A percentile compares a stretch with the other conserved stretches of the same genome.
Conservation (phyloP, 2,113 vertebrate genomes). For the Clarias magur region DNA sequence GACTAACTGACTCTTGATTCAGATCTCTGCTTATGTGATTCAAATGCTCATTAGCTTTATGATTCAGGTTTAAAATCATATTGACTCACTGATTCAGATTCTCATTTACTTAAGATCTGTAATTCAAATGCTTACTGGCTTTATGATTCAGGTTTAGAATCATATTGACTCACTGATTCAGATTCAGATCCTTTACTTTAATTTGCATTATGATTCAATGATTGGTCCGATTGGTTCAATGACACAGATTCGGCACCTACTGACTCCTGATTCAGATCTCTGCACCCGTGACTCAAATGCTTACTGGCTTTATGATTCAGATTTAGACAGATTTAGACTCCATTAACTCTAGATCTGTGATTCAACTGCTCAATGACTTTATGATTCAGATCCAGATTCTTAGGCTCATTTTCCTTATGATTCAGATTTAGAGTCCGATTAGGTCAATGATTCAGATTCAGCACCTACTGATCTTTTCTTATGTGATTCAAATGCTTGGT, state of each 20-base stretch:
- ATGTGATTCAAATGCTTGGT: not conserved
- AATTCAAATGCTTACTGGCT: too few species aligned
- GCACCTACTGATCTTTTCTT: not conserved
- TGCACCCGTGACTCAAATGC: not conserved
- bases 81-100: not conserved
- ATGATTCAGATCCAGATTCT: not conserved
- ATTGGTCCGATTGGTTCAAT: not conserved
- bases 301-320: not conserved
- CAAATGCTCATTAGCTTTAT: not conserved
- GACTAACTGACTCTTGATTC: too few species aligned
- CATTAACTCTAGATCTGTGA: not conserved
- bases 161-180: not conserved
- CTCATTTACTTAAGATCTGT: too few species aligned
- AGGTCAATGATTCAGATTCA: not conserved
- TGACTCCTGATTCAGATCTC: not conserved
- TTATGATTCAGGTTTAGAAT: not conserved
- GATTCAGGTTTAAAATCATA: not conserved
- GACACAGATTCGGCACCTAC: not conserved
- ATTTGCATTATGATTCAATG: not conserved
- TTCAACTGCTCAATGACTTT: not conserved
- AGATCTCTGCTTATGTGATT: not conserved
- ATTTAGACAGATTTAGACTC: not conserved
- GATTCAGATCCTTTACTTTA: not conserved
- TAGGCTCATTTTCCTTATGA: not conserved
- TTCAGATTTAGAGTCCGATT: not conserved